Percentiles rank a stretch among this genome's conserved stretches.
Evolutionary conservation across 2,113 vertebrate species (phyloP).

Genomic region (Erythrolamprus reginae): DNA sequence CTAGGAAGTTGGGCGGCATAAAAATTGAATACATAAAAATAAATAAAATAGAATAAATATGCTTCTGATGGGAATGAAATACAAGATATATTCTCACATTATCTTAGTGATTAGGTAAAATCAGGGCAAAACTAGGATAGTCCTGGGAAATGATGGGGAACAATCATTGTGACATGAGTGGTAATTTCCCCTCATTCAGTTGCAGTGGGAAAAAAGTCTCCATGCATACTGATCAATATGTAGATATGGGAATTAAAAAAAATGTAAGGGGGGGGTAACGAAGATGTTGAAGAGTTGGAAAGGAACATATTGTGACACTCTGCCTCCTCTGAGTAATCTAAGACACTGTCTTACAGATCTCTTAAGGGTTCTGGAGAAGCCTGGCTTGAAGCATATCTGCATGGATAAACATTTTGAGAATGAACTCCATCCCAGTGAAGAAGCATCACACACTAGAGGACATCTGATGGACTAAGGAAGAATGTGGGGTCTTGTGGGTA

Average conservation of each 20-base stretch:
- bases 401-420: conserved; percentile 62
- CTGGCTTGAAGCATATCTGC: conserved; percentile 79
- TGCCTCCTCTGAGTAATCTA: neutral
- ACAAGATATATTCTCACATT: neutral
- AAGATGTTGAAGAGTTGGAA: neutral
- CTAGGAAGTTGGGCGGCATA: too few relatives aligned
- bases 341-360: conserved; percentile 62
- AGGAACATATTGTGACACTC: neutral
- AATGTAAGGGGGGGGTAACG: neutral
- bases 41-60: too few relatives aligned
- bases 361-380: conserved; percentile 79
- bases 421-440: conserved; percentile 2
- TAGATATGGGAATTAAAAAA: neutral
- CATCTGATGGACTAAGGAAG: neutral
- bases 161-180: neutral
- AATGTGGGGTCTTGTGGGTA: conserved; percentile 6
- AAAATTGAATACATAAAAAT: too few relatives aligned
- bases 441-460: neutral
- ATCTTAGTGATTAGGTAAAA: neutral
- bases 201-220: neutral
- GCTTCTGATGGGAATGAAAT: neutral
- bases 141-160: neutral
- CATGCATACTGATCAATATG: neutral
- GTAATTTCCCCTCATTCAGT: neutral
- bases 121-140: neutral